phyloP scores from a whole-genome alignment of 2,888 invertebrate species.

The Oxyteleia sp. region DNA sequence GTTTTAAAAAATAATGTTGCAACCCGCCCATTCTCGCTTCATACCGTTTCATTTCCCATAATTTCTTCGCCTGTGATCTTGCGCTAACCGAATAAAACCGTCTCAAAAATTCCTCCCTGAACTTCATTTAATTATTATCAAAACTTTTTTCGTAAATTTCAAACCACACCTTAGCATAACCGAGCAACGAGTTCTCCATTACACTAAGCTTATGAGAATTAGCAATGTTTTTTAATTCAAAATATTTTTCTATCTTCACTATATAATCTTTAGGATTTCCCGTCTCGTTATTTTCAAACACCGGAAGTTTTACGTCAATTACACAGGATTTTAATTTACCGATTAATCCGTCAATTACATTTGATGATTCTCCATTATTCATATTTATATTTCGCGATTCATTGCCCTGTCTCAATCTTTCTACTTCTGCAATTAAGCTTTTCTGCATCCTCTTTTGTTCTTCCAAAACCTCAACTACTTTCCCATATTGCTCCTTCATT shows the following conservation, averaged over 20 bases:
- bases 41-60: constrained; percentile 13
- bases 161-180: constrained; percentile 16
- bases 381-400: neutral
- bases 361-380: neutral
- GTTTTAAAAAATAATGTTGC: too few species aligned
- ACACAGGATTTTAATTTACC: constrained; percentile 1
- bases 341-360: neutral
- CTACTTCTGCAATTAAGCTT: neutral
- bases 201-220: neutral
- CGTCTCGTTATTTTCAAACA: neutral
- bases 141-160: neutral
- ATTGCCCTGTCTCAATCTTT: neutral
- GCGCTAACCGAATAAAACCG: constrained; percentile 36
- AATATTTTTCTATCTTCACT: constrained; percentile 21
- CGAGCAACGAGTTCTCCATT: neutral
- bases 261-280: constrained; percentile 9
- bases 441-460: neutral
- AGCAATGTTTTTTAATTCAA: neutral
- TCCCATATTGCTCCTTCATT: neutral
- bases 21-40: neutral
- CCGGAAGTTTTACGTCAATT: constrained; percentile 1
- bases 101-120: constrained; percentile 12
- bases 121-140: neutral
- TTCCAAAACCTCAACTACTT: neutral
- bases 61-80: constrained; percentile 18